Evolutionary conservation across 2,888 invertebrate genomes (phyloP).

Genomic region (Bombylius discolor): DNA sequence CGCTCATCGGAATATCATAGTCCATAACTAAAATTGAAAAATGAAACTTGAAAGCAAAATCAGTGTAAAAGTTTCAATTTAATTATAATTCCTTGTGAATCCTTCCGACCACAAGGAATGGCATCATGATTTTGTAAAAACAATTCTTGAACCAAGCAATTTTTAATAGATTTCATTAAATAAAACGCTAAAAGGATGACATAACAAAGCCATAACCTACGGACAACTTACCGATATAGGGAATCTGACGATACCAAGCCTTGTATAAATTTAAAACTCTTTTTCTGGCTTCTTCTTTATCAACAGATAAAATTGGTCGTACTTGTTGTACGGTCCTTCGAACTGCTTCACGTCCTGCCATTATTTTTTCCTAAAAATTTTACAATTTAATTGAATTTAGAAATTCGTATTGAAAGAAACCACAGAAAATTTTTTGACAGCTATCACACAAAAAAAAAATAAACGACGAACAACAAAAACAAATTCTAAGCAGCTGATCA

Average conservation of each 20-base stretch:
- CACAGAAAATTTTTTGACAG: no score
- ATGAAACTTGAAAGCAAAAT: not conserved
- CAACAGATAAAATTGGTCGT: constrained; percentile 72
- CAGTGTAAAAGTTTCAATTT: not conserved
- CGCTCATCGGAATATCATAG: constrained; percentile 67
- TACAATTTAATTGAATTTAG: no score
- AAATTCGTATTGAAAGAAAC: no score
- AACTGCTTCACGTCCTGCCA: constrained; percentile 36
- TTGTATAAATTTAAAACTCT: constrained; percentile 81
- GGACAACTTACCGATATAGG: constrained; percentile 63
- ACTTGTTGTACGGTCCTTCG: constrained; percentile 50
- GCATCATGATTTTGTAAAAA: no score
- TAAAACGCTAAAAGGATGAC: constrained; percentile 19
- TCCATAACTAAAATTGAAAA: constrained; percentile 53
- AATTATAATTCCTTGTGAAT: no score
- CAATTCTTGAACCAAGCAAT: constrained; percentile 5
- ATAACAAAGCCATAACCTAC: constrained; percentile 16
- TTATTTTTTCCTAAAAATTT: not conserved
- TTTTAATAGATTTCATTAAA: not conserved
- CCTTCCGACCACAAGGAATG: no score
- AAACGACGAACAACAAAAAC: no score
- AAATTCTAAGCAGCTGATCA: no score
- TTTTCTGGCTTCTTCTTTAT: constrained; percentile 60
- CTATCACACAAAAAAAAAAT: no score
- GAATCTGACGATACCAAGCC: constrained; percentile 88